phyloP scores from a whole-genome alignment of 2,888 invertebrate species.

The Anorthoa munda region DNA sequence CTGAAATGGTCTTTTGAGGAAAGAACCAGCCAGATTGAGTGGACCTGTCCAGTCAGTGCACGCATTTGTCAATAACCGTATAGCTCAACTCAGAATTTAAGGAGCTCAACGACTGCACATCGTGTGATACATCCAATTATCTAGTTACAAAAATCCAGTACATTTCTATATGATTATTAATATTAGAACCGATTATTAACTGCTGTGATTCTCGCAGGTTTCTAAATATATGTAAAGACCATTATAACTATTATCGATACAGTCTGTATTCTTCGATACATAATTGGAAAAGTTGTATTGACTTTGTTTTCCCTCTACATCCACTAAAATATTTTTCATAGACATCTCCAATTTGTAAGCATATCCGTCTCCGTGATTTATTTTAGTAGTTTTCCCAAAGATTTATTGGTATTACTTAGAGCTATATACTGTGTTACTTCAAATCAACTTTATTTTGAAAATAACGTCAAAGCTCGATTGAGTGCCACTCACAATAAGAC shows the following conservation, averaged over 20 bases:
- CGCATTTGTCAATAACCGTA: too few relatives aligned
- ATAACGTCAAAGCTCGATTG: conserved; percentile 22
- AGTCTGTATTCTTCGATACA: background rate
- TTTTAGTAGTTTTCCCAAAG: conserved; percentile 51
- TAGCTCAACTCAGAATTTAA: too few relatives aligned
- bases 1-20: too few relatives aligned
- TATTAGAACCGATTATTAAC: background rate
- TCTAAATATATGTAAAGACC: background rate
- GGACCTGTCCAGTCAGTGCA: too few relatives aligned
- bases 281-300: conserved; percentile 56
- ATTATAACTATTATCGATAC: background rate
- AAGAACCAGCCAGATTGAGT: too few relatives aligned
- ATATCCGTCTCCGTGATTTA: conserved; percentile 48
- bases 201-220: background rate
- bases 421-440: conserved; percentile 19
- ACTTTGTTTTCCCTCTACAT: conserved; percentile 30
- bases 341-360: conserved; percentile 50
- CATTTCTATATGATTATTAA: background rate
- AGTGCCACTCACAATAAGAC: conserved; percentile 35
- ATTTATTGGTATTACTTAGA: conserved; percentile 39
- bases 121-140: background rate
- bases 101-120: too few relatives aligned
- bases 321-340: conserved; percentile 46
- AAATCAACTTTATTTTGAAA: conserved; percentile 40
- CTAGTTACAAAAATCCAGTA: background rate